A percentile compares a stretch with the other conserved stretches of the same genome.
phyloP scores from a whole-genome alignment of 2,113 vertebrate species.

The Nymphicus hollandicus region DNA sequence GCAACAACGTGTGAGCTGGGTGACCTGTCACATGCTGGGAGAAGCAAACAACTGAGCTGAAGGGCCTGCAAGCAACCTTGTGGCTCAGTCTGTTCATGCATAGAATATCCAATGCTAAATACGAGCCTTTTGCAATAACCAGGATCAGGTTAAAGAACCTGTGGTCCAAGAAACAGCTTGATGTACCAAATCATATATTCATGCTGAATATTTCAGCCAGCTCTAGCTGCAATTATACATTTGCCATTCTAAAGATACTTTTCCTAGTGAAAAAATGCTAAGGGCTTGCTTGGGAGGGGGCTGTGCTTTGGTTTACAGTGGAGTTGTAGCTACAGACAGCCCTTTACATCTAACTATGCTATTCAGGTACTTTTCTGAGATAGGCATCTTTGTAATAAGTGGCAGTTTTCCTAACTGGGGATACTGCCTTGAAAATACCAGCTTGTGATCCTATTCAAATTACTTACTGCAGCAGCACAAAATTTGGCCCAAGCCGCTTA shows the following conservation, averaged over 20 bases:
- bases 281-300: not conserved
- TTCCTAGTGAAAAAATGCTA: not conserved
- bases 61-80: not conserved
- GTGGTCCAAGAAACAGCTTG: not conserved
- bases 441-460: conserved; percentile 55
- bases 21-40: not conserved
- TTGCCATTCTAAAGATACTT: not conserved
- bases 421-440: conserved; percentile 30
- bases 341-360: not conserved
- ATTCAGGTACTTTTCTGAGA: conserved; percentile 1
- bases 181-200: not conserved
- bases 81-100: not conserved
- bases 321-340: not conserved
- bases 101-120: not conserved
- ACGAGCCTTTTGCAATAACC: not conserved
- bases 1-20: not conserved
- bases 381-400: conserved; percentile 5
- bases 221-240: not conserved
- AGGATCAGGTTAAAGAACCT: not conserved
- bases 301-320: not conserved
- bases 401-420: conserved; percentile 25
- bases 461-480: conserved; percentile 51
- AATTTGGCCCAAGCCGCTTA: conserved; percentile 58
- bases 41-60: not conserved
- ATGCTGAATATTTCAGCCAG: not conserved